Base-by-base conservation (phyloP, 2,888 invertebrate genomes). In the Rhamphomyia laevipes region DNA sequence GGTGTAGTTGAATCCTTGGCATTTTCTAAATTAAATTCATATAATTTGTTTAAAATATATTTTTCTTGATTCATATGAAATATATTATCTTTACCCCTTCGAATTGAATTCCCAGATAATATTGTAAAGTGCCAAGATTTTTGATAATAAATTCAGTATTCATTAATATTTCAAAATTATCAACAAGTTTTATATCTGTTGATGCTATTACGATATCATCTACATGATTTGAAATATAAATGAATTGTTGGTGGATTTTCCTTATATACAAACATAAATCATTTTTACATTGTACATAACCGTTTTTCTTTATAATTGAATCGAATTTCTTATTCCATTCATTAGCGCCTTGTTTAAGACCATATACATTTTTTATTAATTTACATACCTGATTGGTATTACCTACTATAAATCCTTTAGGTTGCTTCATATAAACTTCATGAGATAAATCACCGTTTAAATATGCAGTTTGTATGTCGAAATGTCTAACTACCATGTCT, bases 1-100 rank as follows among this genome's bases (percentile, higher is more conserved):
- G 50, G 52, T n/a, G 44, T 43, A 27, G 38, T 35, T 15, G 46
- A 46, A 13, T 31, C 5, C 30, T 52, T 42, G 12, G 44, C 48
- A 27, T 49, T 30, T 27, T 41, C 9, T 27, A 51, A 13, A 38
- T 44, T 43, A n/a, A 47, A 45, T 21, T 44, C 44, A 31, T 10
- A 31, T 30, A 46, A 31, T 5, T 18, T 38, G 13, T 43, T 48
- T 27, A 46, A 31, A 12, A 48, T 51, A 18, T 51, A 48, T 2
- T 27, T 18, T 7, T 21, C 30, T 30, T 51, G 48, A 12, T n/a
- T n/a, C n/a, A n/a, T n/a, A n/a, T n/a, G n/a, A n/a, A n/a, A n/a
- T n/a, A n/a, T 35, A 12, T 43, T 35, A 18, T 50, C 35, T 30
- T 43, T 23, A 10, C 30, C 30, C 35, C 23, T 38, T 33, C 43